Evolutionary conservation across 2,888 invertebrate genomes (phyloP).

Genomic region (Oeneis ivallda): DNA sequence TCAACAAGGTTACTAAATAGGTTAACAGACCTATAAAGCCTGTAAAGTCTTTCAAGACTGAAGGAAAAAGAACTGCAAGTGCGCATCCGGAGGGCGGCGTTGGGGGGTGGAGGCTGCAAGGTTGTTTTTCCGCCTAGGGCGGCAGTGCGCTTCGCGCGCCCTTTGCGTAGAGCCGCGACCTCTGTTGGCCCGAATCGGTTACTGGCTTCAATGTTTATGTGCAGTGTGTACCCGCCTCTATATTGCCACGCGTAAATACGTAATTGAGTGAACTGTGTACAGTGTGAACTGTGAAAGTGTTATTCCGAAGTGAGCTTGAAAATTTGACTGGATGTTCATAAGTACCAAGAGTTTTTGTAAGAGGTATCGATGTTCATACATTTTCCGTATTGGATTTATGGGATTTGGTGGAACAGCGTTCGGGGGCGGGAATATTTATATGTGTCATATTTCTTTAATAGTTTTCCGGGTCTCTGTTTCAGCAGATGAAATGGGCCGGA

Average conservation of each 20-base stretch:
- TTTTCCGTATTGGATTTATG: slow-evolving; percentile 46
- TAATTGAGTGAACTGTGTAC: slow-evolving; percentile 36
- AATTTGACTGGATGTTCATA: slow-evolving; percentile 26
- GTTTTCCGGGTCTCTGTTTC: slow-evolving; percentile 62
- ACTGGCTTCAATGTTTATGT: slow-evolving; percentile 34
- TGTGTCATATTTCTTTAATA: slow-evolving; percentile 66
- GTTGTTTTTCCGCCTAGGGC: slow-evolving; percentile 60
- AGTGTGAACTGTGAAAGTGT: slow-evolving; percentile 32
- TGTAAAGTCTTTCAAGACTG: slow-evolving; percentile 45
- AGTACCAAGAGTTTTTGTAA: slow-evolving; percentile 15
- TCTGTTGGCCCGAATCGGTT: slow-evolving; percentile 21
- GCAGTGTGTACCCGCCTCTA: slow-evolving; percentile 38
- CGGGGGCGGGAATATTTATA: slow-evolving; percentile 66
- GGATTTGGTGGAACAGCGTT: slow-evolving; percentile 66
- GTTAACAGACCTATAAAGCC: slow-evolving; percentile 45
- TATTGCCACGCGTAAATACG: slow-evolving; percentile 35
- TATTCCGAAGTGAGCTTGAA: slow-evolving; percentile 30
- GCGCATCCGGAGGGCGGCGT: slow-evolving; percentile 60
- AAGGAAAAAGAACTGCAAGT: slow-evolving; percentile 65
- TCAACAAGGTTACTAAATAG: slow-evolving; percentile 39
- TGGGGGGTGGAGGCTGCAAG: slow-evolving; percentile 70
- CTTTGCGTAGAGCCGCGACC: slow-evolving; percentile 39
- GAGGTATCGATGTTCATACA: slow-evolving; percentile 18
- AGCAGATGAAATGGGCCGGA: slow-evolving; percentile 63
- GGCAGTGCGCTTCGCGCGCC: slow-evolving; percentile 71